Evolutionary conservation across 2,797 vertebrate genomes (phyloP).

Genomic region (Halcyon smyrnensis): DNA sequence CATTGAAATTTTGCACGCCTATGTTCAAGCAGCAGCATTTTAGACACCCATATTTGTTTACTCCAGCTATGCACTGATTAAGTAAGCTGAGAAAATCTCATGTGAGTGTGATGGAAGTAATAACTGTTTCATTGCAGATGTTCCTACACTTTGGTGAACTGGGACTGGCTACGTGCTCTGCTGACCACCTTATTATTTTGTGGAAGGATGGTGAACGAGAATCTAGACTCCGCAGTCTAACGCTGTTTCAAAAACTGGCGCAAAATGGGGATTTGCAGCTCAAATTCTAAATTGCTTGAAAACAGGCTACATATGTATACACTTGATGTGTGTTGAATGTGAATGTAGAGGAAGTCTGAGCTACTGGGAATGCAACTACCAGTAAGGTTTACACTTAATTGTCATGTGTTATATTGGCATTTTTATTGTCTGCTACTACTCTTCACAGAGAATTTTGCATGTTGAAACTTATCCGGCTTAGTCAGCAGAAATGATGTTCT

Average conservation of each 20-base stretch:
- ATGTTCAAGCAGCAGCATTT: not conserved
- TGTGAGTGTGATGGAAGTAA: not conserved
- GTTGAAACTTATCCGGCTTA: not conserved
- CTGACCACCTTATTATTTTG: conserved; percentile 93
- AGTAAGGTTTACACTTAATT: not conserved
- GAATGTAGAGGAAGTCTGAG: not conserved
- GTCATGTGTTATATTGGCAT: not conserved
- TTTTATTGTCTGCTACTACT: not conserved
- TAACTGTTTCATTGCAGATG: conserved; percentile 84
- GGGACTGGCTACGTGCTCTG: conserved; percentile 91
- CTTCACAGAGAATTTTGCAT: not conserved
- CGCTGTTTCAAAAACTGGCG: conserved; percentile 91
- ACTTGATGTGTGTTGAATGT: not conserved
- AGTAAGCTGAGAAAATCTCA: not conserved
- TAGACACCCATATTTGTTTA: not conserved
- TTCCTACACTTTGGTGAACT: conserved; percentile 90
- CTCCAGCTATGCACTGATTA: not conserved
- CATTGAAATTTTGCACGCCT: not conserved
- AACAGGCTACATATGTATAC: not conserved
- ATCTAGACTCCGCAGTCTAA: conserved; percentile 89
- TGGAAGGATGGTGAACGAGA: conserved; percentile 94
- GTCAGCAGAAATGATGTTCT: not conserved
- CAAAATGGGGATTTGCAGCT: conserved; percentile 82
- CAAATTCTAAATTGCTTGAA: conserved; percentile 30
- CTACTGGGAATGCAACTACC: not conserved